Evolutionary conservation across 2,888 invertebrate species (phyloP).

Genomic region (Pristionchus arcanus): DNA sequence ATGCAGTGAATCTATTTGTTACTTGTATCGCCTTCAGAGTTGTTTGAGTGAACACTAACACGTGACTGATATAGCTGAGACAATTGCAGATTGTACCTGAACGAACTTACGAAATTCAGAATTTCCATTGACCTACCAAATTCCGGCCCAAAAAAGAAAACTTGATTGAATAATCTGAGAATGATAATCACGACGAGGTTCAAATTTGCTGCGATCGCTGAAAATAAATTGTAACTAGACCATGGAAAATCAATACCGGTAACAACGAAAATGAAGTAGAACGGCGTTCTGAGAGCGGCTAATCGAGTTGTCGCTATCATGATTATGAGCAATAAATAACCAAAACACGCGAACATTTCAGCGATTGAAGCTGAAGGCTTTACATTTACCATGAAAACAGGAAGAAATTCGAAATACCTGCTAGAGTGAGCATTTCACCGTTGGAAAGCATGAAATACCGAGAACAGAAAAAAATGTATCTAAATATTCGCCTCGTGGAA

Average conservation of each 20-base stretch:
- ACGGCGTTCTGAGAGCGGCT: not conserved
- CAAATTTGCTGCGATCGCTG: not conserved
- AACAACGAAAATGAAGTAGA: not conserved
- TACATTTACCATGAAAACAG: too few relatives aligned
- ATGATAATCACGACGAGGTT: not conserved
- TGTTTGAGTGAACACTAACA: not conserved
- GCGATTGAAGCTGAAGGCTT: not conserved
- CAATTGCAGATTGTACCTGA: too few relatives aligned
- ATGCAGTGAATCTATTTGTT: conserved; percentile 19
- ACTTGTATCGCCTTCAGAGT: not conserved
- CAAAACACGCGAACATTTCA: not conserved
- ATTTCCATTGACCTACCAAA: not conserved
- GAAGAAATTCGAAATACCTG: not conserved
- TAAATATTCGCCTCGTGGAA: too few relatives aligned
- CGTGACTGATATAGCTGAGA: not conserved
- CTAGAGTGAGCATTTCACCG: not conserved
- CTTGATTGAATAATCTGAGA: not conserved
- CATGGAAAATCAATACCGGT: not conserved
- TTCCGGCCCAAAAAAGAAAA: not conserved
- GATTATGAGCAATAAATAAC: not conserved
- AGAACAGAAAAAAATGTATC: too few relatives aligned
- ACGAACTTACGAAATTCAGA: not conserved
- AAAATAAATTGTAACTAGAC: not conserved
- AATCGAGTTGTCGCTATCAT: not conserved
- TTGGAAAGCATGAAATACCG: not conserved